Percentiles rank a stretch among this genome's conserved stretches.
Evolutionary conservation across 2,797 vertebrate genomes (phyloP).

Genomic region (Chromis chromis): DNA sequence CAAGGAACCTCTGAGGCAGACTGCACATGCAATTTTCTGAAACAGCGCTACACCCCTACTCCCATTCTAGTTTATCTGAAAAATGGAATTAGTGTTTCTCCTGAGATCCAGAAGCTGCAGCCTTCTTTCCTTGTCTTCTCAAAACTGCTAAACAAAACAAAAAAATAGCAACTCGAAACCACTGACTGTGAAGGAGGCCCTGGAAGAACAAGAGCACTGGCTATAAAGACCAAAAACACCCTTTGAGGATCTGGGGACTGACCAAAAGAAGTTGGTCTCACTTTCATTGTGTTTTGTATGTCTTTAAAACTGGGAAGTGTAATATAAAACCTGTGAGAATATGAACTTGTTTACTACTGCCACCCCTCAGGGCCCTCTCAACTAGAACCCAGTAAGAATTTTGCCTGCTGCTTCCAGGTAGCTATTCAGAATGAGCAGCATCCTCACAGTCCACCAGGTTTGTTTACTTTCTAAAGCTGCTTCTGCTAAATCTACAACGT

Average conservation of each 20-base stretch:
- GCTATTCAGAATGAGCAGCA: too few relatives aligned
- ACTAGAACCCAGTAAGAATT: too few relatives aligned
- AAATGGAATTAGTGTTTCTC: background rate
- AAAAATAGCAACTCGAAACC: background rate
- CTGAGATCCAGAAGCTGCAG: background rate
- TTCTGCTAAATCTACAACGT: too few relatives aligned
- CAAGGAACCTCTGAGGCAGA: background rate
- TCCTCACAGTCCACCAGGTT: too few relatives aligned
- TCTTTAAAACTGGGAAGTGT: too few relatives aligned
- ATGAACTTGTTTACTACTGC: too few relatives aligned
- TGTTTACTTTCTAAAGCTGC: too few relatives aligned
- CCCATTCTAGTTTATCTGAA: background rate
- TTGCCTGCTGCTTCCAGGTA: too few relatives aligned
- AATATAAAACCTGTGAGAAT: too few relatives aligned
- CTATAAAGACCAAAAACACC: background rate
- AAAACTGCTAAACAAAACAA: background rate
- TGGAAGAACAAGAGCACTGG: background rate
- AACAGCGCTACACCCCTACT: background rate
- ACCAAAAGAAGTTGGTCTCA: too few relatives aligned
- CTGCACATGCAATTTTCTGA: background rate
- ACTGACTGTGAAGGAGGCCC: background rate
- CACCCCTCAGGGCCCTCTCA: too few relatives aligned
- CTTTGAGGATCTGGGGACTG: background rate
- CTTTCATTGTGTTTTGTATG: too few relatives aligned
- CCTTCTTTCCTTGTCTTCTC: background rate